Percentiles rank a stretch among this genome's conserved stretches.
phyloP scores from a whole-genome alignment of 2,113 vertebrate species.

The Perognathus longimembris region DNA sequence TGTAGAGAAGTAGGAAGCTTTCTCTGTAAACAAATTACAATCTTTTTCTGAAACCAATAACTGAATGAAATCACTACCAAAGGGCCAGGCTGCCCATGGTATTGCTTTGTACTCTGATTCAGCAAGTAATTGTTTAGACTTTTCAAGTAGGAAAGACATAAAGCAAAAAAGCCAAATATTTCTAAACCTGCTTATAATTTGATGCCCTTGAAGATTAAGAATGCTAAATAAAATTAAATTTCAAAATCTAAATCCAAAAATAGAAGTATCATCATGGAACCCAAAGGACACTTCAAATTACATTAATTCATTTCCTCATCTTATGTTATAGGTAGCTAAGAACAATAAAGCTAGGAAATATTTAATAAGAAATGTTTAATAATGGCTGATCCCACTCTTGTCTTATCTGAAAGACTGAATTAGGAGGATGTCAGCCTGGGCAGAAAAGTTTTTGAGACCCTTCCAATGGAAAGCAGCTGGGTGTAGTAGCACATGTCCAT shows the following conservation, averaged over 20 bases:
- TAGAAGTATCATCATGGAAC: neutral
- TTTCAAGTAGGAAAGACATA: neutral
- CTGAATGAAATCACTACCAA: no score
- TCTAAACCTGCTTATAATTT: neutral
- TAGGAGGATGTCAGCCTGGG: no score
- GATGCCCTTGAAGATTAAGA: neutral
- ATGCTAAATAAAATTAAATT: neutral
- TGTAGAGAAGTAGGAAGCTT: neutral
- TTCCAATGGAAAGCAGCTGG: no score
- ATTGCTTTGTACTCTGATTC: neutral
- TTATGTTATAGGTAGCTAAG: neutral
- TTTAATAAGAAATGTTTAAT: neutral
- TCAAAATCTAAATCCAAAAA: neutral
- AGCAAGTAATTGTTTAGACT: neutral
- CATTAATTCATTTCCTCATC: neutral
- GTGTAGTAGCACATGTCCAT: no score
- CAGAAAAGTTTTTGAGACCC: no score
- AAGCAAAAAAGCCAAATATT: neutral
- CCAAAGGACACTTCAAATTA: neutral
- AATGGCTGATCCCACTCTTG: no score
- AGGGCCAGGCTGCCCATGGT: neutral
- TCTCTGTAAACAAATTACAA: neutral
- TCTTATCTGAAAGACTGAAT: no score
- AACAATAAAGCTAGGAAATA: neutral
- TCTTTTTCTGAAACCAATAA: neutral